Conservation (phyloP, 64 coral and sea anemone genomes). For the Montipora sp. region DNA sequence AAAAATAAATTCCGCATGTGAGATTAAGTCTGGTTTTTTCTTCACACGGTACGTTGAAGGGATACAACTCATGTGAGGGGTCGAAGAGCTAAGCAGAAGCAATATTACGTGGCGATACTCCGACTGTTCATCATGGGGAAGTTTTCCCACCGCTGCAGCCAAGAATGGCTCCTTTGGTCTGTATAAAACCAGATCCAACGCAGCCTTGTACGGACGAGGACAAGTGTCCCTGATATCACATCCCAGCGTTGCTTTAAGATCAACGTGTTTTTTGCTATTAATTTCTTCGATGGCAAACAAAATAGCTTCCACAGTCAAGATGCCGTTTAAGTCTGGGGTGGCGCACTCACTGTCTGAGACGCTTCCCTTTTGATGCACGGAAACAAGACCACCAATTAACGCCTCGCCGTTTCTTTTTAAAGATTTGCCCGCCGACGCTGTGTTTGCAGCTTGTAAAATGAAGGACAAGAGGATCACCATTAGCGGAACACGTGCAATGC, state of each 20-base stretch:
- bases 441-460: neutral
- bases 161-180: neutral
- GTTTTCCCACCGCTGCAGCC: slow-evolving; percentile 41
- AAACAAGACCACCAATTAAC: slow-evolving; percentile 53
- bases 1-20: slow-evolving; percentile 52
- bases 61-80: slow-evolving; percentile 80
- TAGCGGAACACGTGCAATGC: neutral
- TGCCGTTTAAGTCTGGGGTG: slow-evolving; percentile 22
- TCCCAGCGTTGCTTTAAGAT: slow-evolving; percentile 27
- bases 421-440: neutral
- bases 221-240: slow-evolving; percentile 67
- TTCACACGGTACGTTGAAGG: slow-evolving; percentile 56
- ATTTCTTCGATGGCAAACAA: slow-evolving; percentile 52
- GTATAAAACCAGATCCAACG: slow-evolving; percentile 4
- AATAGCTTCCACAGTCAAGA: slow-evolving; percentile 78
- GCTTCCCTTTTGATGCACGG: slow-evolving; percentile 22
- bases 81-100: slow-evolving; percentile 23
- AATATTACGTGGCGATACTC: slow-evolving; percentile 7
- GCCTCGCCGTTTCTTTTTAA: slow-evolving; percentile 29
- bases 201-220: neutral
- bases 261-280: slow-evolving; percentile 11
- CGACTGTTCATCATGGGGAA: neutral
- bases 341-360: neutral
- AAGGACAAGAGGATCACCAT: neutral
- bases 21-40: slow-evolving; percentile 2